Conservation (phyloP, 2,113 vertebrate genomes). For the Chunga burmeisteri region DNA sequence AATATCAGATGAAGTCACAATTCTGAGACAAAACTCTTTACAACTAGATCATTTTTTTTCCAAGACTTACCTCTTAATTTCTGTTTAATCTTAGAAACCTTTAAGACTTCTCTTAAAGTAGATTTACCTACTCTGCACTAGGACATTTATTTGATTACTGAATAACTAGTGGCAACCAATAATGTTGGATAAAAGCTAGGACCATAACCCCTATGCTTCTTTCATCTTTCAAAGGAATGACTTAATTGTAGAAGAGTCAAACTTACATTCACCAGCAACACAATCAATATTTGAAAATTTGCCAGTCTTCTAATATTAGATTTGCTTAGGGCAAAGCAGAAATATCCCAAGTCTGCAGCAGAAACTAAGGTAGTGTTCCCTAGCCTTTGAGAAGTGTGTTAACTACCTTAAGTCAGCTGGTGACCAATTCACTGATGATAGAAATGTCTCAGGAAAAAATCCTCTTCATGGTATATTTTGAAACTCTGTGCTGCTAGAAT, state of each 20-base stretch:
- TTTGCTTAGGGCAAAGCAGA: not conserved
- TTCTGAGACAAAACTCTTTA: not conserved
- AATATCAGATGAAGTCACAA: not conserved
- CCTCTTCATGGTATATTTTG: not conserved
- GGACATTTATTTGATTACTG: not conserved
- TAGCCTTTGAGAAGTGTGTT: not conserved
- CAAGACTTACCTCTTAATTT: not conserved
- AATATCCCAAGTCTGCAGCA: not conserved
- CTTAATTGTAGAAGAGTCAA: not conserved
- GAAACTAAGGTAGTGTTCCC: not conserved
- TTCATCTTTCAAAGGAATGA: not conserved
- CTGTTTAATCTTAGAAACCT: not conserved
- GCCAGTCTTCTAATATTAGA: not conserved
- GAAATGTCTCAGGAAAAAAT: not conserved
- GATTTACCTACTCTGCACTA: not conserved
- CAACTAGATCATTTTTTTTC: not conserved
- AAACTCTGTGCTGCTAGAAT: not conserved
- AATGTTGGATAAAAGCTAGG: not conserved
- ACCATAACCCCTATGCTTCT: not conserved
- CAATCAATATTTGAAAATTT: constrained; percentile 9
- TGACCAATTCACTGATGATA: not conserved
- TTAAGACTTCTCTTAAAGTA: not conserved
- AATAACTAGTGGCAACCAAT: not conserved
- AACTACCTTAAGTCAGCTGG: not conserved
- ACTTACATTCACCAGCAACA: not conserved